Percentiles rank a stretch among this genome's conserved stretches.
These are phyloP conservation scores for Brachypteracias leptosomus DNA, from an alignment of 2,113 vertebrate genomes.

Conservation along the genomic window DNA sequence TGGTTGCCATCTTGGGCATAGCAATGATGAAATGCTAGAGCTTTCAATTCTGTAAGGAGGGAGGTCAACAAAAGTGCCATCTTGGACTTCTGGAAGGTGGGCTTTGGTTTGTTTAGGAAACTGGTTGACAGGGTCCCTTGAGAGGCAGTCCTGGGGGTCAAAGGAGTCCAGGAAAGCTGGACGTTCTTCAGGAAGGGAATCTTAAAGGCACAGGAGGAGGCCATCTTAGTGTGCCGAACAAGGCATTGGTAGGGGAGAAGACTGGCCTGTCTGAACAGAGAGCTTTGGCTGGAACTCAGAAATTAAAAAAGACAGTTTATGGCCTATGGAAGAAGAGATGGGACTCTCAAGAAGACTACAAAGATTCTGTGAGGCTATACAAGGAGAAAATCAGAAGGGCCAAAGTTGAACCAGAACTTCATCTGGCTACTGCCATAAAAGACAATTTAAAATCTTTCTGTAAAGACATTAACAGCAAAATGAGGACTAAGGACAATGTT, in stretches of 20 bases:
- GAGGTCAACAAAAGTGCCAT: not conserved
- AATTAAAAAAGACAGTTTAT: not conserved
- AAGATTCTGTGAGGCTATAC: not conserved
- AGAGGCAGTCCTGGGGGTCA: not conserved
- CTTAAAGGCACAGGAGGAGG: not conserved
- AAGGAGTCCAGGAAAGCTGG: not conserved
- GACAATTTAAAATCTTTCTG: no score
- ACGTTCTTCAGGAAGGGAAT: not conserved
- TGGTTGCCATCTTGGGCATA: not conserved
- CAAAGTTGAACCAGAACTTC: not conserved
- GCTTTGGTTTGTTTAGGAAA: not conserved
- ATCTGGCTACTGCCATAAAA: not conserved
- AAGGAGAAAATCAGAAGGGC: no score
- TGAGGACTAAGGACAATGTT: not conserved
- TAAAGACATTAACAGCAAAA: not conserved
- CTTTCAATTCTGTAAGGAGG: not conserved
- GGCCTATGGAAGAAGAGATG: not conserved
- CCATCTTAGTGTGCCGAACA: no score
- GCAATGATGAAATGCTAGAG: rapidly evolving
- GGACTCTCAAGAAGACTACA: not conserved
- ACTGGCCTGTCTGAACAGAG: not conserved
- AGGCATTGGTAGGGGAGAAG: not conserved
- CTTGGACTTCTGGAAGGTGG: not conserved
- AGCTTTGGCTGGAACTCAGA: not conserved
- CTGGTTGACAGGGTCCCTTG: not conserved